Conservation (phyloP, 2,888 invertebrate species). For the Drosophila putrida region DNA sequence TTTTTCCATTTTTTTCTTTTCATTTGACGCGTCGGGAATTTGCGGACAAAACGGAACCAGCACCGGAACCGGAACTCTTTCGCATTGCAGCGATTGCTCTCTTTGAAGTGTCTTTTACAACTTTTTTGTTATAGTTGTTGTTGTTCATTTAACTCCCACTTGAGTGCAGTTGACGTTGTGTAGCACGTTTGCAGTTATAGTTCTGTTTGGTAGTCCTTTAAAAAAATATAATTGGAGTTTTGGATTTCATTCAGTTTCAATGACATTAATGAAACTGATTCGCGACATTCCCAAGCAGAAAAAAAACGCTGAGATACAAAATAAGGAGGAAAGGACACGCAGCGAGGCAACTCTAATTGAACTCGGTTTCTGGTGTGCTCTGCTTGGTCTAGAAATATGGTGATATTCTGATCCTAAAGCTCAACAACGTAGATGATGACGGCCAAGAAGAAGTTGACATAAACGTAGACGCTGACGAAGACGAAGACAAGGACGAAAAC, state of each 20-base stretch:
- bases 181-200: conserved; percentile 36
- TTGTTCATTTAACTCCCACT: background rate
- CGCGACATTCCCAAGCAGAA: conserved; percentile 80
- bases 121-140: background rate
- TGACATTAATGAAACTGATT: conserved; percentile 24
- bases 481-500: conserved; percentile 20
- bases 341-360: background rate
- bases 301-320: conserved; percentile 51
- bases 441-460: background rate
- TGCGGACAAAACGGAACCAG: conserved; percentile 30
- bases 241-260: conserved; percentile 19
- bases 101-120: background rate
- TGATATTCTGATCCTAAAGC: conserved; percentile 44
- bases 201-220: conserved; percentile 20
- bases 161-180: conserved; percentile 30
- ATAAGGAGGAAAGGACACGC: background rate
- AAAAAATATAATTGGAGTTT: conserved; percentile 7
- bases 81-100: conserved; percentile 21
- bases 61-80: conserved; percentile 21
- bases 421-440: conserved; percentile 13
- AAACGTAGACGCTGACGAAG: conserved; percentile 14
- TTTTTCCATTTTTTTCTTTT: conserved; percentile 5
- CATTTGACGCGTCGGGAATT: conserved; percentile 24
- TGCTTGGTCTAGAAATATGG: conserved; percentile 57
- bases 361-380: conserved; percentile 59